phyloP scores from a whole-genome alignment of 1,140 invertebrate species.

The Drosophila oshimai region DNA sequence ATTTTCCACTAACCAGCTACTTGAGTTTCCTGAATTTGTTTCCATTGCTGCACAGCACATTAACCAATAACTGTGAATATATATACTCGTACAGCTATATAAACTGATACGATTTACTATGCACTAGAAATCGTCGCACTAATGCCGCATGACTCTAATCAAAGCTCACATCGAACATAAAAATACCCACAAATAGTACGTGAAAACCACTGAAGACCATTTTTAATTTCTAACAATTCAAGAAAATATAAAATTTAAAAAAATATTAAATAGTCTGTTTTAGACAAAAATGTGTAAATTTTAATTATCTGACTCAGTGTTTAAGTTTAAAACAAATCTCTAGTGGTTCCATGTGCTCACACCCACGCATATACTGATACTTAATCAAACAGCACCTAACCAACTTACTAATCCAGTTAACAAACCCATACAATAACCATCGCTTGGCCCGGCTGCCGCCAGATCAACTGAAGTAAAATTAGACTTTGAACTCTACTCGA shows the following conservation, averaged over 20 bases:
- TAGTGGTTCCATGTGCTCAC: neutral
- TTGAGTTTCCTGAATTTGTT: constrained; percentile 34
- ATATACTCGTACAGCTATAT: constrained; percentile 38
- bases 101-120: constrained; percentile 46
- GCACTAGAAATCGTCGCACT: constrained; percentile 67
- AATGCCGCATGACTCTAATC: constrained; percentile 66
- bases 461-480: constrained; percentile 79
- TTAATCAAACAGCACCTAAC: constrained; percentile 43
- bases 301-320: too few relatives aligned
- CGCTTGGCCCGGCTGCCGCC: constrained; percentile 53
- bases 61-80: constrained; percentile 60
- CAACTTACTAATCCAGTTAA: constrained; percentile 52
- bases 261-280: too few relatives aligned
- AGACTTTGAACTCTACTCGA: constrained; percentile 76
- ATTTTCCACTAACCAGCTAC: constrained; percentile 54
- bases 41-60: constrained; percentile 60
- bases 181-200: constrained; percentile 2
- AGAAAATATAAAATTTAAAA: too few relatives aligned
- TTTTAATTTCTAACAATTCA: neutral
- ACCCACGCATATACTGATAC: constrained; percentile 19
- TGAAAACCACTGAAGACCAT: constrained; percentile 2
- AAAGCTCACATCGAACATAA: constrained; percentile 43
- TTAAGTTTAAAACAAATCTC: neutral
- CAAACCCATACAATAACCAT: constrained; percentile 53
- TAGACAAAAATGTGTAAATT: too few relatives aligned